Evolutionary conservation across 2,797 vertebrate species (phyloP), one percentile per base, ranked within the genome.

Genomic region (Chelidonichthys spinosus): DNA sequence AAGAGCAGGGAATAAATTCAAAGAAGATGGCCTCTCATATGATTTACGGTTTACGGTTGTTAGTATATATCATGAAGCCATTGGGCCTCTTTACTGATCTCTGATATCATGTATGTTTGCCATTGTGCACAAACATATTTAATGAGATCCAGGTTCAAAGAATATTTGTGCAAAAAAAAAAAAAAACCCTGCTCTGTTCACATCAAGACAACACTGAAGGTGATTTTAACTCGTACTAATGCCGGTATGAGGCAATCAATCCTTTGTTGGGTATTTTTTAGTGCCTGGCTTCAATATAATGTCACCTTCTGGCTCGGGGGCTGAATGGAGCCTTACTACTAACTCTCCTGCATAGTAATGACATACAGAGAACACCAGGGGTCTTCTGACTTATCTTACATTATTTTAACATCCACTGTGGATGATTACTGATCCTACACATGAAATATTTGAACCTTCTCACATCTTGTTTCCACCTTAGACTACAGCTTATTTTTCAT

Each of bases 271-370:
- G 69, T 64, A 76, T 83, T 89, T 88, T 83, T 89, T 88, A 88
- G 85, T 8, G 4, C 76, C 87, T 84, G 81, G 85, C 85, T 83
- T 67, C 69, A 61, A 56, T 84, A 79, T 74, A 82, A 82, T 83
- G 83, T 87, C 84, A 87, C 82, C 76, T 87, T 86, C 77, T 87
- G 85, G 77, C 80, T 80, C 56, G 58, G 73, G 52, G 78, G 58
- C 72, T 87, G 83, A 89, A 88, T 79, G 81, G 82, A 87, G 87
- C 59, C 78, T 76, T 56, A 76, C 79, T 53, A 60, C 79, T 54
- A 69, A 74, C 80, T 76, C 75, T 78, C 70, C 58, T 87, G 85
- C 87, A 92, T 89, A 92, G 83, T 78, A 90, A 90, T 90, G 86
- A 90, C 78, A 85, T 69, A 59, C 36, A 72, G 53, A 70, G 62